A percentile compares a stretch with the other conserved stretches of the same genome.
phyloP scores from a whole-genome alignment of 2,113 vertebrate genomes.

The Microcebus ravelobensis region DNA sequence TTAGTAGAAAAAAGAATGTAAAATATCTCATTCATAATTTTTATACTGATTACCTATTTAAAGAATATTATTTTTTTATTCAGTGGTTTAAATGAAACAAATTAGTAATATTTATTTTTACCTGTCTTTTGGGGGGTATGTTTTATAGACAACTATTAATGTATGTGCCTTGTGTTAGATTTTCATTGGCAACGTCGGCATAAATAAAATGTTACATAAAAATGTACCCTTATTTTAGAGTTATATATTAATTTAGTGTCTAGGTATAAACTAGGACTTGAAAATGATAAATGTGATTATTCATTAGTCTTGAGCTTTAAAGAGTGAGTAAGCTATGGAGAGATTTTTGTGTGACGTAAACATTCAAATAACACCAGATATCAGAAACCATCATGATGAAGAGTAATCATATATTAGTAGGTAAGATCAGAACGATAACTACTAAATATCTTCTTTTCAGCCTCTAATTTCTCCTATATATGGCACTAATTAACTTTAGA shows the following conservation, averaged over 20 bases:
- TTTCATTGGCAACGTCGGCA: background rate
- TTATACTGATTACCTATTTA: background rate
- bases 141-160: background rate
- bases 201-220: background rate
- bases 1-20: background rate
- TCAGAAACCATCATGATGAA: background rate
- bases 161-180: background rate
- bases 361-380: background rate
- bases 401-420: background rate
- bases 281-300: background rate
- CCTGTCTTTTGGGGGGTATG: background rate
- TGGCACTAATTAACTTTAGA: background rate
- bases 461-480: background rate
- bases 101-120: background rate
- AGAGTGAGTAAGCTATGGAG: background rate
- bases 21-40: conserved; percentile 5
- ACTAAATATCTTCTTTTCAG: background rate
- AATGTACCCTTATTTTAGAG: background rate
- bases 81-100: background rate
- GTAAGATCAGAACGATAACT: background rate
- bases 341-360: background rate
- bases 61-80: background rate
- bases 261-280: background rate
- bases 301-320: background rate
- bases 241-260: background rate